phyloP scores from a whole-genome alignment of 2,113 vertebrate genomes.

The Trichomycterus rosablanca region DNA sequence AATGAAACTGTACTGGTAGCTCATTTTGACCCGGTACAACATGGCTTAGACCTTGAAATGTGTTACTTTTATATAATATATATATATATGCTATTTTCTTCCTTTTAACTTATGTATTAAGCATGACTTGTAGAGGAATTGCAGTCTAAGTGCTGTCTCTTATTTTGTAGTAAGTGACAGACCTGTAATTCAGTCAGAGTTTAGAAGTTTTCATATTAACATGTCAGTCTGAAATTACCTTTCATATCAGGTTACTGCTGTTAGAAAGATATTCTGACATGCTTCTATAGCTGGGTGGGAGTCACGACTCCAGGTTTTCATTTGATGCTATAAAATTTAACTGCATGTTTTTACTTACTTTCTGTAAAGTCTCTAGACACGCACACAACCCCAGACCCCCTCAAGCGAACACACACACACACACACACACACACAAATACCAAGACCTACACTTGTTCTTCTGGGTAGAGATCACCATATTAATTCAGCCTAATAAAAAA shows the following conservation, averaged over 20 bases:
- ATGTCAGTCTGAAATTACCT: neutral
- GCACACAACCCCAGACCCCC: constrained; percentile 14
- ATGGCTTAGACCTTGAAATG: too few relatives aligned
- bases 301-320: neutral
- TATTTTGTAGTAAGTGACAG: neutral
- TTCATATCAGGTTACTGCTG: neutral
- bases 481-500: constrained; percentile 38
- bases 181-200: constrained; percentile 5
- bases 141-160: neutral
- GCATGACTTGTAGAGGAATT: too few relatives aligned
- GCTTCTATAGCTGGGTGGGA: neutral
- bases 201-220: neutral
- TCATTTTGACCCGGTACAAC: too few relatives aligned
- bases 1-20: too few relatives aligned
- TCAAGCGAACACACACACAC: constrained; percentile 12
- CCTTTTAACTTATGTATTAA: too few relatives aligned
- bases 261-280: neutral
- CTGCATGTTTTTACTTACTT: neutral
- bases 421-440: constrained; percentile 19
- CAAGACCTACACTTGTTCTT: constrained; percentile 38
- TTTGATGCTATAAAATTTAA: neutral
- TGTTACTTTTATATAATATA: too few relatives aligned
- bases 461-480: constrained; percentile 27
- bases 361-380: neutral
- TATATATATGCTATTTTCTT: too few relatives aligned